Evolutionary conservation across 1,140 invertebrate species (phyloP), one percentile per base, ranked within the genome.

Genomic region (Nephila pilipes): DNA sequence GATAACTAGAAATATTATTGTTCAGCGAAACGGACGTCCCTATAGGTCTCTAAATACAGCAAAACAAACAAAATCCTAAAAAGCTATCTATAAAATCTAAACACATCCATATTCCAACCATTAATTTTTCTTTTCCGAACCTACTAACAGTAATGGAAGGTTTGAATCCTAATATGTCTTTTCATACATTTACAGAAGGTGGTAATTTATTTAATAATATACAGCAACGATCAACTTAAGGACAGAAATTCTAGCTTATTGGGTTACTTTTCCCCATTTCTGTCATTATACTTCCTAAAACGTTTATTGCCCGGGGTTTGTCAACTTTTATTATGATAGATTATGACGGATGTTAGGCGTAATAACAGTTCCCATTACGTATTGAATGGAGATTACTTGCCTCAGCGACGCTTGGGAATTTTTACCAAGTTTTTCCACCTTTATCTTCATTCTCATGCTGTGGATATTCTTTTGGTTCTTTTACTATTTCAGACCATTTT

Each of bases 281-380:
- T 60, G 57, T 63, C 89, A 57, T 83, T 91, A 60, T 83, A 36
- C 18, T n/a, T 20, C 14, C 79, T 16, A 22, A 60, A 83, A 83
- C 79, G 69, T 91, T 91, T 83, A 83, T 91, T 55, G 79, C 80
- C 1, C 2, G 20, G 55, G 29, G 32, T 91, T 90, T 90, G 88
- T 90, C 88, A 90, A 80, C 88, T 80, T 90, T 90, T 90, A 91
- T 83, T 91, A 91, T 65, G 88, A 90, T 90, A 79, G 88, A 90
- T 90, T 90, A 90, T 90, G 88, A 90, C 65, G 25, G 54, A 90
- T 90, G 88, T n/a, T 58, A 20, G 12, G 10, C 14, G 88, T 90
- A 90, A 90, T 90, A 90, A 90, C 69, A 79, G 88, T 57, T 36
- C 65, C 75, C 38, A 46, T 58, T 80, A 79, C 88, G 54, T 90